phyloP scores from a whole-genome alignment of 2,888 invertebrate genomes.

The Cheiracanthium punctorium region DNA sequence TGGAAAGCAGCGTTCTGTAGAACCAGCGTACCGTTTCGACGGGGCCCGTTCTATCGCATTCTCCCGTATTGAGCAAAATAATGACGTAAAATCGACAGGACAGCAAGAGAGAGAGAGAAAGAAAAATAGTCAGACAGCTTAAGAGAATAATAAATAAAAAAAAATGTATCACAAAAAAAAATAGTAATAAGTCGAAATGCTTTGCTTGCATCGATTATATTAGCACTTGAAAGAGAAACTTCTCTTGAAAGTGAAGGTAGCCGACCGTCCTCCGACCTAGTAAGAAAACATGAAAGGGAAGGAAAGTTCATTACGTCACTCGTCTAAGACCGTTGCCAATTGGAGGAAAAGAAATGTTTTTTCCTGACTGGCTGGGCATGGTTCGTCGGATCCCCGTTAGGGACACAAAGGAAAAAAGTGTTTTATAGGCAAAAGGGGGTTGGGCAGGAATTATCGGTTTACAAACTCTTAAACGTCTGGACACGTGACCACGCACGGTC shows the following conservation, averaged over 20 bases:
- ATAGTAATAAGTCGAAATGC: neutral
- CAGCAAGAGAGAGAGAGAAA: neutral
- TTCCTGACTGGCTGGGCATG: constrained; percentile 48
- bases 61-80: constrained; percentile 12
- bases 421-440: constrained; percentile 46
- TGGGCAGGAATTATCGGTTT: constrained; percentile 54
- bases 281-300: constrained; percentile 41
- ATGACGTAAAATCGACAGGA: neutral
- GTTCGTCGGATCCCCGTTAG: constrained; percentile 63
- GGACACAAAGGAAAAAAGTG: constrained; percentile 58
- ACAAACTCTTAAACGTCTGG: constrained; percentile 49
- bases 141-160: constrained; percentile 13
- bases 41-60: neutral
- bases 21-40: neutral
- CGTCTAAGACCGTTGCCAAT: constrained; percentile 62
- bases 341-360: constrained; percentile 65
- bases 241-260: constrained; percentile 49
- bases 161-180: too few species aligned
- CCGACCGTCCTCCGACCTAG: constrained; percentile 63
- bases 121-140: neutral
- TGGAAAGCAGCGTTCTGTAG: neutral
- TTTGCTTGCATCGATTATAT: constrained; percentile 15
- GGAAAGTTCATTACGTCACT: constrained; percentile 63
- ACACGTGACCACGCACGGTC: constrained; percentile 43
- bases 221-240: constrained; percentile 23